These are phyloP conservation scores for Ammodytes marinus DNA, from an alignment of 2,113 vertebrate species.

Conservation along the genomic window DNA sequence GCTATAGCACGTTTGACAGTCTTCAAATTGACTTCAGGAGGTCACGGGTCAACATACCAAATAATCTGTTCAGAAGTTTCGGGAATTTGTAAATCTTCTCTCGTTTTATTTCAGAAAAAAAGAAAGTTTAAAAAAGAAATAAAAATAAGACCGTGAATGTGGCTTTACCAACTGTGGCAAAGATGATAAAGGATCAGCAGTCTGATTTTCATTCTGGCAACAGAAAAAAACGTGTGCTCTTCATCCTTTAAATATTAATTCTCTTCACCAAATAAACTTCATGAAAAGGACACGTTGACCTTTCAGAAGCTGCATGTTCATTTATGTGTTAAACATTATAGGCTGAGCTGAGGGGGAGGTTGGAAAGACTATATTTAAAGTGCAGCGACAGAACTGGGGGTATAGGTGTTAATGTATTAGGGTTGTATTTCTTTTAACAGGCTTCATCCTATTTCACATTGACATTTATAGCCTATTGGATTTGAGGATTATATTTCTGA, in stretches of 20 bases:
- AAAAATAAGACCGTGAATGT: neutral
- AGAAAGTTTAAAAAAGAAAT: neutral
- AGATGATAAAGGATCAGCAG: neutral
- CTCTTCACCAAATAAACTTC: neutral
- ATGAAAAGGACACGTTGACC: neutral
- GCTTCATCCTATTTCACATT: too few species aligned
- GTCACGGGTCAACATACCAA: neutral
- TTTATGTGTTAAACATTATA: neutral
- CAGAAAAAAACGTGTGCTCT: neutral
- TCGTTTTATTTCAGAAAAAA: too few species aligned
- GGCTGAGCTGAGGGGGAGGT: neutral
- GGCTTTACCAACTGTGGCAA: neutral
- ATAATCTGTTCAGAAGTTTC: neutral
- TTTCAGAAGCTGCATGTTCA: neutral
- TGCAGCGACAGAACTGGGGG: too few species aligned
- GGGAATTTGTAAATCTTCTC: neutral
- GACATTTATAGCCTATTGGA: neutral
- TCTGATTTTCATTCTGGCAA: neutral
- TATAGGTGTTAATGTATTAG: accelerated
- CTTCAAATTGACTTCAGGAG: neutral
- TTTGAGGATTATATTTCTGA: neutral
- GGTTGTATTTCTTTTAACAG: neutral
- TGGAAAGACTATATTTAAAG: neutral
- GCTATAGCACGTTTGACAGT: neutral
- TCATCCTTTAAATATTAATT: neutral